These are phyloP conservation scores for Elegia similella DNA, from an alignment of 2,888 invertebrate species.

Conservation along the genomic window DNA sequence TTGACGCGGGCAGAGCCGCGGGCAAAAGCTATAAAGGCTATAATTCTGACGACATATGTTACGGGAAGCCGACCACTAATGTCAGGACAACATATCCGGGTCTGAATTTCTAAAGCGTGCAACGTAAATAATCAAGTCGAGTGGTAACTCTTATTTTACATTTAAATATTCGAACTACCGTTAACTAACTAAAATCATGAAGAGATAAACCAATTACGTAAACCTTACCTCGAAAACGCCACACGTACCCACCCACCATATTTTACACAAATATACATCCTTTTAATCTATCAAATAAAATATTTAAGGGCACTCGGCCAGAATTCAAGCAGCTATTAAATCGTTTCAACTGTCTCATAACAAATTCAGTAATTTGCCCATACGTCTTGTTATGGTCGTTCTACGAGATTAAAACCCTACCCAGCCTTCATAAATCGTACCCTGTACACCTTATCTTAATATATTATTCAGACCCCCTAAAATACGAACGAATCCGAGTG, in stretches of 20 bases:
- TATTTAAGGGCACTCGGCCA: conserved; percentile 57
- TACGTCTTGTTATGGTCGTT: conserved; percentile 79
- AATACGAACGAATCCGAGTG: conserved; percentile 63
- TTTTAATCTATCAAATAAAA: conserved; percentile 59
- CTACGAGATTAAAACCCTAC: conserved; percentile 73
- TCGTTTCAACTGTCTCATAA: conserved; percentile 64
- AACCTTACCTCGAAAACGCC: background rate
- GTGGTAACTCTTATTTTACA: no score
- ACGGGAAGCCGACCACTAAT: no score
- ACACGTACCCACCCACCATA: conserved; percentile 24
- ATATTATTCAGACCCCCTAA: conserved; percentile 67
- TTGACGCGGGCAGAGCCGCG: no score
- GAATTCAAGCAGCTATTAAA: conserved; percentile 70
- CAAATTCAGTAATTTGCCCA: conserved; percentile 77
- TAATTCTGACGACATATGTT: no score
- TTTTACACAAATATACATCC: conserved; percentile 36
- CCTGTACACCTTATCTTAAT: conserved; percentile 58
- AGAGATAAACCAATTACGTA: background rate
- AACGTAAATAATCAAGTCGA: no score
- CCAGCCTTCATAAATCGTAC: conserved; percentile 77
- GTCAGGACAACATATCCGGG: no score
- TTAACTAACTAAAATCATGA: background rate
- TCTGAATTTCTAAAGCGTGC: no score
- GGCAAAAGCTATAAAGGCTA: no score
- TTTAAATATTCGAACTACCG: no score